Conservation (phyloP, 2,113 vertebrate genomes). For the Pelobates fuscus region DNA sequence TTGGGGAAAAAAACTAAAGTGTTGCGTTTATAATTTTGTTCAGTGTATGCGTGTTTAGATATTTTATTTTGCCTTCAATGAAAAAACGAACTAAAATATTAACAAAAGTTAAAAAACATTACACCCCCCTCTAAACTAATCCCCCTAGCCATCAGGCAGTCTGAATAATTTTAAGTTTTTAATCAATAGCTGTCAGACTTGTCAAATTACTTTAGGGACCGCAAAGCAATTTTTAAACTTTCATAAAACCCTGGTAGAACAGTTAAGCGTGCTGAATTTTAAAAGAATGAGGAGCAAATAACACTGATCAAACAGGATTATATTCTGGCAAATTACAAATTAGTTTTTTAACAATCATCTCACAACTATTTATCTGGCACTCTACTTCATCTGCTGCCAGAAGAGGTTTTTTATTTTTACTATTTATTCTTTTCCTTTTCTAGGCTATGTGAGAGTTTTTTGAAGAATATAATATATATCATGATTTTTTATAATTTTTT, state of each 20-base stretch:
- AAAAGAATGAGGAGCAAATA: conserved; percentile 63
- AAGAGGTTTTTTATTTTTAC: no score
- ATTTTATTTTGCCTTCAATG: no score
- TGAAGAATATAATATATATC: no score
- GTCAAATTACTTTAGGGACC: conserved; percentile 80
- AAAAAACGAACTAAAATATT: conserved; percentile 52
- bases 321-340: conserved; percentile 61
- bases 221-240: conserved; percentile 80
- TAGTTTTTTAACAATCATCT: conserved; percentile 64
- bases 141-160: conserved; percentile 68
- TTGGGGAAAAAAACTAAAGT: no score
- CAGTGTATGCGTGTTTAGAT: no score
- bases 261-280: conserved; percentile 68
- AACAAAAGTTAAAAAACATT: conserved; percentile 57
- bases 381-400: conserved; percentile 8
- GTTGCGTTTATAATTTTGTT: no score
- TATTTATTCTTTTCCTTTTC: no score
- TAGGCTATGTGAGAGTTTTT: no score
- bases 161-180: conserved; percentile 77
- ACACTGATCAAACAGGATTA: conserved; percentile 64
- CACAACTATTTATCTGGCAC: conserved; percentile 52
- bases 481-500: no score
- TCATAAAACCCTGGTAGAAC: conserved; percentile 73
- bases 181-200: conserved; percentile 82
- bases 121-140: no score